Conservation (phyloP, 2,797 vertebrate species). For the Microctenopoma steveboyesi region DNA sequence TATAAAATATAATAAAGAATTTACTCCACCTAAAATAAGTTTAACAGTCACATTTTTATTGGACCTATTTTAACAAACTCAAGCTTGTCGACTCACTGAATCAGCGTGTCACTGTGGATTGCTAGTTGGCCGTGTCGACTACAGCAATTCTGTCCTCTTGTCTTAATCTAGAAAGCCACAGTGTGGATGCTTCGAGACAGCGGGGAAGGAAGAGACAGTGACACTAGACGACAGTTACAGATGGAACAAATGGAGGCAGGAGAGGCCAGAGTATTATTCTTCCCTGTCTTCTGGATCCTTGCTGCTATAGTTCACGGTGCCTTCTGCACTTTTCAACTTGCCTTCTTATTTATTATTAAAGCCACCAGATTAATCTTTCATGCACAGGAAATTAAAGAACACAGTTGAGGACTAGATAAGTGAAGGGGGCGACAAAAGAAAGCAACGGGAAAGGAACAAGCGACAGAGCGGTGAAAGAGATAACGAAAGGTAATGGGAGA, state of each 20-base stretch:
- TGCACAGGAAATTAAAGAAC: constrained; percentile 81
- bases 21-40: too few species aligned
- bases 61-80: background rate
- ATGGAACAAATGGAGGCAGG: constrained; percentile 25
- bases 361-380: constrained; percentile 79
- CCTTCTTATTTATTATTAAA: constrained; percentile 78
- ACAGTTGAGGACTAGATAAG: constrained; percentile 51
- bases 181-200: constrained; percentile 25
- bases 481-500: constrained; percentile 14
- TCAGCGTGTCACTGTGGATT: constrained; percentile 18
- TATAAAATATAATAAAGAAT: too few species aligned
- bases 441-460: constrained; percentile 37
- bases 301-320: constrained; percentile 38
- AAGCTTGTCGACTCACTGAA: background rate
- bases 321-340: constrained; percentile 68
- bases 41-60: too few species aligned
- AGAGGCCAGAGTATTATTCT: constrained; percentile 48
- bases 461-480: constrained; percentile 6
- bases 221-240: constrained; percentile 38
- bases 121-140: constrained; percentile 13
- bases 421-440: constrained; percentile 45
- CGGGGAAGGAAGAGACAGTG: constrained; percentile 18
- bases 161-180: constrained; percentile 22
- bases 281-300: constrained; percentile 56
- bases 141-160: constrained; percentile 14